A percentile compares a stretch with the other conserved stretches of the same genome.
These are phyloP conservation scores for Tenualosa thibaudeaui DNA, from an alignment of 2,797 vertebrate genomes.

Conservation along the genomic window DNA sequence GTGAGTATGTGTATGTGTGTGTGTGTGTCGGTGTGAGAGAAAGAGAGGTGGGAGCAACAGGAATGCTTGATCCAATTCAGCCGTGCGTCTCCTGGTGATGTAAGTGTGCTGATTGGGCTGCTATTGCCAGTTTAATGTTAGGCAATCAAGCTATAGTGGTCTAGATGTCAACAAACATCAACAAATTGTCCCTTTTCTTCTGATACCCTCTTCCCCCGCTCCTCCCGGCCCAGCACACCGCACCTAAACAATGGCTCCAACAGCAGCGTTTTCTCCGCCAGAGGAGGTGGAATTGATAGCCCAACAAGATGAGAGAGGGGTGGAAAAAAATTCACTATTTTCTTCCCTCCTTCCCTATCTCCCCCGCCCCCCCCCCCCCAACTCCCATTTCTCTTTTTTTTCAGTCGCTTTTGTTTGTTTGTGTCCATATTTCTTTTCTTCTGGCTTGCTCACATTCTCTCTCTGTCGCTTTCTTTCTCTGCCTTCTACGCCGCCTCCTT, in stretches of 20 bases:
- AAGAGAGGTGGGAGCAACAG: constrained; percentile 32
- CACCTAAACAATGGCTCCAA: constrained; percentile 84
- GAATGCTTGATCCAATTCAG: constrained; percentile 96
- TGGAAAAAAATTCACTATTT: background rate
- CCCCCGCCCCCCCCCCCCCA: background rate
- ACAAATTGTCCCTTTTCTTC: constrained; percentile 95
- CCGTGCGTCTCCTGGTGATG: constrained; percentile 92
- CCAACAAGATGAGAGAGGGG: constrained; percentile 29
- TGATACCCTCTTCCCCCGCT: constrained; percentile 83
- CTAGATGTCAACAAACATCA: constrained; percentile 99
- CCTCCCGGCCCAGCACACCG: constrained; percentile 71
- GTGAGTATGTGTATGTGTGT: too few species aligned
- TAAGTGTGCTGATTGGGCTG: constrained; percentile 98
- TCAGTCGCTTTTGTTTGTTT: constrained; percentile 50
- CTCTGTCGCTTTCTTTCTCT: constrained; percentile 56
- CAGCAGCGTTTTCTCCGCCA: constrained; percentile 81
- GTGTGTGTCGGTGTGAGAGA: constrained; percentile 1
- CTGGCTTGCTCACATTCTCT: constrained; percentile 46
- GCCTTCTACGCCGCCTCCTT: constrained; percentile 40
- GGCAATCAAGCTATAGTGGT: constrained; percentile 99
- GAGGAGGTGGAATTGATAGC: constrained; percentile 58
- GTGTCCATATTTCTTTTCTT: constrained; percentile 56
- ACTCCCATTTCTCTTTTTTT: constrained; percentile 4
- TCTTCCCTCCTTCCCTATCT: background rate
- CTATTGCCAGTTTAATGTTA: constrained; percentile 99